A percentile compares a stretch with the other conserved stretches of the same genome.
phyloP scores from a whole-genome alignment of 2,113 vertebrate species.

The Vulpes vulpes region DNA sequence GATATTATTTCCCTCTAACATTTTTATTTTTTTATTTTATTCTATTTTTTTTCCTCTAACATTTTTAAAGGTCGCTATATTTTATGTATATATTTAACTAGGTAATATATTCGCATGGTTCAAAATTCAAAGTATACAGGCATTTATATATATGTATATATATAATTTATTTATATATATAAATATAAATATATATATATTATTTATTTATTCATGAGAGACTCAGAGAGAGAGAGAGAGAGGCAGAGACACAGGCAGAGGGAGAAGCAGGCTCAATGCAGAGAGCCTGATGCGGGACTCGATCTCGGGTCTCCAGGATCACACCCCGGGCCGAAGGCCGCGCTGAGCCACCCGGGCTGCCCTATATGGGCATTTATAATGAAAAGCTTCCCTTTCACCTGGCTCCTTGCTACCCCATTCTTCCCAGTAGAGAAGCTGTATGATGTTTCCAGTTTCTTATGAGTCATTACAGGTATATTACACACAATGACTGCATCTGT shows the following conservation, averaged over 20 bases:
- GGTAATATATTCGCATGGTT: background rate
- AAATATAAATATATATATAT: too few relatives aligned
- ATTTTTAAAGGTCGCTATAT: constrained; percentile 9
- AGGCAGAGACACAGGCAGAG: too few relatives aligned
- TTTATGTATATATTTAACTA: constrained; percentile 22
- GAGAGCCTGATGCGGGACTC: too few relatives aligned
- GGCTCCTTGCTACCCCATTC: background rate
- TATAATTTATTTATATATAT: too few relatives aligned
- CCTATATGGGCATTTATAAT: background rate
- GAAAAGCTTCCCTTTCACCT: background rate
- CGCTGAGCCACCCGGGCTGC: too few relatives aligned
- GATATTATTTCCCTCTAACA: background rate
- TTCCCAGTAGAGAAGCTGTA: background rate
- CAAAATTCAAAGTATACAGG: background rate
- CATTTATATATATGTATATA: too few relatives aligned
- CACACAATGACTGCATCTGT: background rate
- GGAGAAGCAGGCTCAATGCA: too few relatives aligned
- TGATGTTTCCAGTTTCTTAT: background rate
- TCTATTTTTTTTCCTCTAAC: background rate
- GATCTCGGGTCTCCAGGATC: too few relatives aligned
- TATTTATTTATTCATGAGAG: too few relatives aligned
- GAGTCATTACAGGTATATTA: background rate
- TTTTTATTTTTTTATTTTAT: background rate
- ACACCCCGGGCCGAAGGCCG: too few relatives aligned
- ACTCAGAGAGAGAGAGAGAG: too few relatives aligned